Conservation (phyloP, 1,140 invertebrate species). For the Drosophila nigromelanica region DNA sequence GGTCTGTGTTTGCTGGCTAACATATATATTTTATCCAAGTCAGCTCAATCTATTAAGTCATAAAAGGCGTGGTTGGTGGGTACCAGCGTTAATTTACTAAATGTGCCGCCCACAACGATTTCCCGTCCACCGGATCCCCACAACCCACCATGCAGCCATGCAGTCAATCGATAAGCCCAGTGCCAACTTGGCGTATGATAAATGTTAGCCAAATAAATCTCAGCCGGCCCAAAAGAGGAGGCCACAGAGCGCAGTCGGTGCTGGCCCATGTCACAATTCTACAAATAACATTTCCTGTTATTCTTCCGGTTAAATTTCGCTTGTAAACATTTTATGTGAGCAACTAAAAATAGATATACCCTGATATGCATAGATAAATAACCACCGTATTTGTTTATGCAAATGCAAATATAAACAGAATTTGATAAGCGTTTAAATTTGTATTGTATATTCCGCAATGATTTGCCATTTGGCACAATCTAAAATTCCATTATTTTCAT, state of each 20-base stretch:
- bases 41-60: constrained; percentile 63
- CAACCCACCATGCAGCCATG: neutral
- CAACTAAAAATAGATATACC: constrained; percentile 26
- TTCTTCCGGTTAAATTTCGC: constrained; percentile 34
- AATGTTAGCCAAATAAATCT: constrained; percentile 51
- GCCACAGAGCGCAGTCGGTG: constrained; percentile 13
- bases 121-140: neutral
- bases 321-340: constrained; percentile 21
- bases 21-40: constrained; percentile 39
- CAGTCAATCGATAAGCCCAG: constrained; percentile 44
- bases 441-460: neutral
- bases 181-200: constrained; percentile 47
- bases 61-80: constrained; percentile 56
- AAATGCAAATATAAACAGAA: constrained; percentile 45
- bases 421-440: constrained; percentile 40
- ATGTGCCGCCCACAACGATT: constrained; percentile 26
- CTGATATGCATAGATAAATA: constrained; percentile 36
- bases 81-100: constrained; percentile 62
- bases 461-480: constrained; percentile 3
- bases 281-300: constrained; percentile 50
- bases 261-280: constrained; percentile 23
- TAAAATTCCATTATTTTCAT: neutral
- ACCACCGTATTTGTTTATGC: constrained; percentile 56
- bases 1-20: constrained; percentile 21
- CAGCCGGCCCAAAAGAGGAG: constrained; percentile 20